phyloP scores from a whole-genome alignment of 2,797 vertebrate species.

The Hylomyscus alleni region DNA sequence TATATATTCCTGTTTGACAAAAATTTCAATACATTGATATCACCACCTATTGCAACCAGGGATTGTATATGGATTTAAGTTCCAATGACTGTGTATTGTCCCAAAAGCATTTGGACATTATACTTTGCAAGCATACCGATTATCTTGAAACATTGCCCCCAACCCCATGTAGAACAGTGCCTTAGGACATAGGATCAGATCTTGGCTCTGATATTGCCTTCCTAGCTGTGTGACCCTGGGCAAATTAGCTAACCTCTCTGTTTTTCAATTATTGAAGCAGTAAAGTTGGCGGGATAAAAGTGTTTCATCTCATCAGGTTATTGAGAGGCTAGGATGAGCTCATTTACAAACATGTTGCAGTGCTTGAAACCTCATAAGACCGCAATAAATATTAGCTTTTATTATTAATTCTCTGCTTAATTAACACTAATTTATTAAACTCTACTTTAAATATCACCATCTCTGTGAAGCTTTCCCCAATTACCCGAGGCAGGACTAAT shows the following conservation, averaged over 20 bases:
- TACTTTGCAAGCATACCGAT: background rate
- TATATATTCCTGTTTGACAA: background rate
- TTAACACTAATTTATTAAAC: constrained; percentile 83
- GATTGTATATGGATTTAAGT: background rate
- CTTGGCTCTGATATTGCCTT: background rate
- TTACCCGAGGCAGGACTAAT: constrained; percentile 81
- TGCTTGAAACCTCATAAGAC: constrained; percentile 74
- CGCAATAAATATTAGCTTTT: constrained; percentile 82
- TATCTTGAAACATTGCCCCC: background rate
- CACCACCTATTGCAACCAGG: background rate
- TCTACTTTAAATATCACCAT: constrained; percentile 79
- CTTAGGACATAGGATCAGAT: background rate
- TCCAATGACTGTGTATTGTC: background rate
- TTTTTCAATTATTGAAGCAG: constrained; percentile 41
- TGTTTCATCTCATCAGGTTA: background rate
- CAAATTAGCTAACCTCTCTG: constrained; percentile 68
- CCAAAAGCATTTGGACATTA: background rate
- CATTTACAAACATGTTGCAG: constrained; percentile 59
- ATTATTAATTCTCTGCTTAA: constrained; percentile 84
- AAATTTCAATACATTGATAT: background rate
- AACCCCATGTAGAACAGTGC: background rate
- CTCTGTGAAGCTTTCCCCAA: constrained; percentile 77
- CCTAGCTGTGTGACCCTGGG: constrained; percentile 34
- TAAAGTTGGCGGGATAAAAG: background rate
- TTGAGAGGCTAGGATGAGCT: constrained; percentile 53